phyloP scores from a whole-genome alignment of 1,140 invertebrate genomes.

The Zaprionus tsacasi region DNA sequence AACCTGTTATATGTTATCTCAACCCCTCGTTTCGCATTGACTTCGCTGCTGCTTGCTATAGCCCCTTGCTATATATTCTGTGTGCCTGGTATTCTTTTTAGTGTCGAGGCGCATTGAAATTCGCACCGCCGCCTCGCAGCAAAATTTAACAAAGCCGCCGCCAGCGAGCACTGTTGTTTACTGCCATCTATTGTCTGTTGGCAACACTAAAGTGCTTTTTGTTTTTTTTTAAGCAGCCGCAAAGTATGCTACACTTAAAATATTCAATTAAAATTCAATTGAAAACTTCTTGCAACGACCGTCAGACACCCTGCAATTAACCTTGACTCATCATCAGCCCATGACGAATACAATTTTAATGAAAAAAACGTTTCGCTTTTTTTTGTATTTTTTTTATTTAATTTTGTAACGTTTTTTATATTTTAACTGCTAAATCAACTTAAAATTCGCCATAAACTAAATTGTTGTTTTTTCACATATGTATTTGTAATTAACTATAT shows the following conservation, averaged over 20 bases:
- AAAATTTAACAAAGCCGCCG: no score
- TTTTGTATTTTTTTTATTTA: constrained; percentile 51
- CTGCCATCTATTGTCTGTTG: background rate
- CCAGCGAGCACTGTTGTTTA: no score
- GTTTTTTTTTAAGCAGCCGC: background rate
- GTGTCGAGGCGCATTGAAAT: no score
- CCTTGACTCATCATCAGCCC: background rate
- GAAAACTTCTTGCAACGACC: background rate
- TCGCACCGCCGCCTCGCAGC: no score
- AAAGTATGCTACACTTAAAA: background rate
- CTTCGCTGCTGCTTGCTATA: background rate
- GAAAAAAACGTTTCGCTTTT: background rate
- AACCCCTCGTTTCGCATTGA: background rate
- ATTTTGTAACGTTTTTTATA: constrained; percentile 71
- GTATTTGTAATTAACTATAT: constrained; percentile 69
- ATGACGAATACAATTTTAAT: background rate
- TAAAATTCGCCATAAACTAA: constrained; percentile 76
- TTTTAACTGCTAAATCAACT: constrained; percentile 66
- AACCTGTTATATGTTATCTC: background rate
- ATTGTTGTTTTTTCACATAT: constrained; percentile 61
- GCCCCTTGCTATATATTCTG: background rate
- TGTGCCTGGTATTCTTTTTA: background rate
- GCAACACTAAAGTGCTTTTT: background rate
- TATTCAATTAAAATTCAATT: background rate
- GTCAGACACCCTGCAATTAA: background rate